Percentiles rank a stretch among this genome's conserved stretches.
These are phyloP conservation scores for Sarcophaga rosellei DNA, from an alignment of 2,888 invertebrate species.

Conservation along the genomic window DNA sequence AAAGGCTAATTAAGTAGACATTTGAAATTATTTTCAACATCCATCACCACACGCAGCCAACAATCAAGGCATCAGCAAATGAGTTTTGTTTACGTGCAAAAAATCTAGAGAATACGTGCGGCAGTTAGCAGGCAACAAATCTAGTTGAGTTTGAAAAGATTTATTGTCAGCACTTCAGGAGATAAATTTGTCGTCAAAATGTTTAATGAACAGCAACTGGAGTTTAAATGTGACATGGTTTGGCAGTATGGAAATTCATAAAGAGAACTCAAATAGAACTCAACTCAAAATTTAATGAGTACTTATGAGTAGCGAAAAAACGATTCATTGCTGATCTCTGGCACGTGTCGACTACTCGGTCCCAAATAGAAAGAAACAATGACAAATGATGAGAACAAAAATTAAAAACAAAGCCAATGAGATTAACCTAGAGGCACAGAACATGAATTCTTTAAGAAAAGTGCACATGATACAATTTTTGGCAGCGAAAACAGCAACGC, in stretches of 20 bases:
- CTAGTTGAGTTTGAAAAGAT: neutral
- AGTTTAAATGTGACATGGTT: neutral
- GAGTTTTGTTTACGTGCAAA: neutral
- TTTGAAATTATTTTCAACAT: neutral
- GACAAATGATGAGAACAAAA: too few relatives aligned
- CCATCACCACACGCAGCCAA: neutral
- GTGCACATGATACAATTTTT: too few relatives aligned
- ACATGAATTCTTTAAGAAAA: too few relatives aligned
- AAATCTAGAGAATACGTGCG: neutral
- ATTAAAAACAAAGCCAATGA: too few relatives aligned
- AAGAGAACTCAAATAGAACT: too few relatives aligned
- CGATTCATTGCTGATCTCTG: too few relatives aligned
- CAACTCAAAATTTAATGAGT: too few relatives aligned
- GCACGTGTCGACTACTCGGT: fast-evolving
- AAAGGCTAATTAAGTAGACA: neutral
- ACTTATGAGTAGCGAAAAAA: too few relatives aligned
- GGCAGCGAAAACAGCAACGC: too few relatives aligned
- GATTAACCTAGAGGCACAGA: too few relatives aligned
- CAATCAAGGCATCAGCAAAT: neutral
- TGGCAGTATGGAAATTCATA: too few relatives aligned
- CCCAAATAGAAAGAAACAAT: too few relatives aligned
- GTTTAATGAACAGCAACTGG: neutral
- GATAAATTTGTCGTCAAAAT: neutral
- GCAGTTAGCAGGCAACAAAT: neutral
- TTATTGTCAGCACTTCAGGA: neutral